A percentile compares a stretch with the other conserved stretches of the same genome.
These are phyloP conservation scores for Pegoplata infirma DNA, from an alignment of 2,888 invertebrate genomes.

Conservation along the genomic window DNA sequence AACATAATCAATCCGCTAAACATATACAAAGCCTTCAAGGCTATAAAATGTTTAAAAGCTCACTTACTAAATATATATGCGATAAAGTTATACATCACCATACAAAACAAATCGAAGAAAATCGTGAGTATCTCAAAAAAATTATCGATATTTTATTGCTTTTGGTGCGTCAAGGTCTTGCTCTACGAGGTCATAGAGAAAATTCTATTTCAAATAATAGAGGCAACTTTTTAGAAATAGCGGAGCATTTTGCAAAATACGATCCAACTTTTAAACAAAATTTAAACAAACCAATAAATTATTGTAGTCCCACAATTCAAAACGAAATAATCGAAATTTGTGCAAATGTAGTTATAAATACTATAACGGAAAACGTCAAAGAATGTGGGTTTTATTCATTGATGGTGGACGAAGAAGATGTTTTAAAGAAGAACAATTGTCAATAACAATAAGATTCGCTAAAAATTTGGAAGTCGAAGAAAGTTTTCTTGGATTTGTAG, in stretches of 20 bases:
- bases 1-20: background rate
- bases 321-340: background rate
- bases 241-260: conserved; percentile 23
- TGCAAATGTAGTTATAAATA: background rate
- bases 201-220: conserved; percentile 2
- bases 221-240: conserved; percentile 28
- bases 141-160: background rate
- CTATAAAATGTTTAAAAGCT: background rate
- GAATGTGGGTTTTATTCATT: conserved; percentile 23
- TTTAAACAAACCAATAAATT: background rate
- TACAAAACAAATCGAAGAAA: background rate
- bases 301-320: background rate
- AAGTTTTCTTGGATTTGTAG: conserved; percentile 15
- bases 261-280: background rate
- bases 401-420: conserved; percentile 24
- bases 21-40: background rate
- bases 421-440: conserved; percentile 26
- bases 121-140: background rate
- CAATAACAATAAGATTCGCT: conserved; percentile 25
- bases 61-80: background rate
- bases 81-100: background rate
- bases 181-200: conserved; percentile 1
- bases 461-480: conserved; percentile 17
- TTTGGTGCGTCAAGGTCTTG: conserved; percentile 1
- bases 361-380: background rate